Conservation (phyloP, 2,113 vertebrate genomes). For the Brachionichthys hirsutus region DNA sequence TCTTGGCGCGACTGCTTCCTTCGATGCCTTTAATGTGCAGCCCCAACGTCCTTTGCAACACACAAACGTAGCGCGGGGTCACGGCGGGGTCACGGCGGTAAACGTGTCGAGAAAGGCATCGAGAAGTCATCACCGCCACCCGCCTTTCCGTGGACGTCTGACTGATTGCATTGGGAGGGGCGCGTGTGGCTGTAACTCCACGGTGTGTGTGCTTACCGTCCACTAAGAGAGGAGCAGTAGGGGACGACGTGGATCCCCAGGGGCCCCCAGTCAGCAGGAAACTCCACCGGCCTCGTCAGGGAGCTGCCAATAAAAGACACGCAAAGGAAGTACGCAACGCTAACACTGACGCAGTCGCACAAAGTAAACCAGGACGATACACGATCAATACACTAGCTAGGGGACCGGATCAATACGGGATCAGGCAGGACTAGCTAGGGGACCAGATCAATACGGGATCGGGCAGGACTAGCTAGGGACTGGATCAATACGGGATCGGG, state of each 20-base stretch:
- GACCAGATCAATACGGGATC: no score
- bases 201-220: constrained; percentile 82
- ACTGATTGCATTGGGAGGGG: neutral
- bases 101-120: constrained; percentile 14
- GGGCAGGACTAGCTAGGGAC: no score
- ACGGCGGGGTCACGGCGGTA: constrained; percentile 9
- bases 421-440: no score
- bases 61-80: constrained; percentile 14
- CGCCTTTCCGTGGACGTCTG: constrained; percentile 16
- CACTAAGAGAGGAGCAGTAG: constrained; percentile 93
- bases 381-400: no score
- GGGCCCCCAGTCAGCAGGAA: constrained; percentile 86
- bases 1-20: constrained; percentile 85
- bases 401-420: no score
- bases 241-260: constrained; percentile 93
- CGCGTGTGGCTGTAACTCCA: neutral
- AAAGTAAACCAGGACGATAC: no score
- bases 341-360: no score
- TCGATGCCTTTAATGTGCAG: constrained; percentile 91
- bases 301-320: constrained; percentile 68
- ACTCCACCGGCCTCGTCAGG: constrained; percentile 85
- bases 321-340: neutral
- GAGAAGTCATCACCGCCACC: constrained; percentile 36
- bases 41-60: constrained; percentile 83
- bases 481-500: no score